phyloP scores from a whole-genome alignment of 2,797 vertebrate species.

The Argya squamiceps region DNA sequence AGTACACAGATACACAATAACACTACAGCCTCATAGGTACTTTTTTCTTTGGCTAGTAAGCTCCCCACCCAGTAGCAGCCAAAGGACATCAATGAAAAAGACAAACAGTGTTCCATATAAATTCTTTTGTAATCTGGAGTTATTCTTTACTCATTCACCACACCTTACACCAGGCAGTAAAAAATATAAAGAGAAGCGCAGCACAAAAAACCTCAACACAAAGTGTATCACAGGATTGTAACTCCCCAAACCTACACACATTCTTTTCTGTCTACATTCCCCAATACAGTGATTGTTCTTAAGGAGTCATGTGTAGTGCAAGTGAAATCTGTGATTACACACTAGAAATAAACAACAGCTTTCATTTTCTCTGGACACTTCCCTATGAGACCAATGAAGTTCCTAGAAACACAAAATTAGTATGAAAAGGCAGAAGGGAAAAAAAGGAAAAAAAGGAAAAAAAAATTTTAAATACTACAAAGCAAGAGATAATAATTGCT shows the following conservation, averaged over 20 bases:
- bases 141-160: background rate
- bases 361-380: background rate
- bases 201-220: background rate
- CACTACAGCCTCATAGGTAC: rapidly evolving
- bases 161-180: background rate
- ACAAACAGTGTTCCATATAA: background rate
- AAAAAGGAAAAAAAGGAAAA: rapidly evolving
- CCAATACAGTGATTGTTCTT: background rate
- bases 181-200: background rate
- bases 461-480: background rate
- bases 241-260: background rate
- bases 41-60: background rate
- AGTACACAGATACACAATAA: background rate
- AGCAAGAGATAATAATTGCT: background rate
- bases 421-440: background rate
- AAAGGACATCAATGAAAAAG: background rate
- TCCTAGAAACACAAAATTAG: background rate
- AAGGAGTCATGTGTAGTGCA: background rate
- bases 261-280: background rate
- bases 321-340: background rate
- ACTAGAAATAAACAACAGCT: background rate
- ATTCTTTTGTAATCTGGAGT: background rate
- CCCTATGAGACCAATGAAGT: background rate
- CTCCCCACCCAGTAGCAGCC: background rate
- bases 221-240: background rate